A percentile compares a stretch with the other conserved stretches of the same genome.
Evolutionary conservation across 64 coral and sea anemone species (phyloP).

Genomic region (Pocillopora damicornis): DNA sequence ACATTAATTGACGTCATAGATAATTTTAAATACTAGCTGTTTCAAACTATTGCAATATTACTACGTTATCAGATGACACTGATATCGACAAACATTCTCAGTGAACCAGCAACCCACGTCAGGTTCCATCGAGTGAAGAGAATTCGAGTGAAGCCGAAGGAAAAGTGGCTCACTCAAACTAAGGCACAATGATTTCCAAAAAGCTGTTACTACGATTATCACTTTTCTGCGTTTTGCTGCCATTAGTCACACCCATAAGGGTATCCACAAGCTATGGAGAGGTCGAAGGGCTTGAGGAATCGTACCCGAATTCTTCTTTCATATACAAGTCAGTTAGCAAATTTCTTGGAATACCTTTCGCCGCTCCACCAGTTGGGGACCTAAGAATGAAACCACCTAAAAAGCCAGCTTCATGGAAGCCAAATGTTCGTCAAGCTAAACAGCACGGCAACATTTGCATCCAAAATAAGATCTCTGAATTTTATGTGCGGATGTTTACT

Average conservation of each 20-base stretch:
- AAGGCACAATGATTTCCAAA: neutral
- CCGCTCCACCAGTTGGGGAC: constrained; percentile 48
- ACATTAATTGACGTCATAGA: too few species aligned
- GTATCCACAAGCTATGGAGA: constrained; percentile 31
- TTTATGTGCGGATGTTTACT: constrained; percentile 3
- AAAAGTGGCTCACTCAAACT: neutral
- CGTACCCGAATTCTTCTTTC: neutral
- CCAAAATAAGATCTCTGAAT: neutral
- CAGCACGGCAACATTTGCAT: constrained; percentile 35
- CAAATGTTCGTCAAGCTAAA: neutral
- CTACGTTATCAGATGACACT: too few species aligned
- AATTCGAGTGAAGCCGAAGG: neutral
- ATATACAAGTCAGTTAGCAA: constrained; percentile 19
- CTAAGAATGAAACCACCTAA: constrained; percentile 22
- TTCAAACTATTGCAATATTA: too few species aligned
- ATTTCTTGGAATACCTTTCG: constrained; percentile 47
- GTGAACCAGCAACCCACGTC: neutral
- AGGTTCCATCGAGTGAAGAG: too few species aligned
- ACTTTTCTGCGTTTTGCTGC: neutral
- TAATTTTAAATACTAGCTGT: too few species aligned
- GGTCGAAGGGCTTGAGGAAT: neutral
- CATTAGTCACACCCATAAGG: neutral
- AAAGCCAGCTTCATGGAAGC: constrained; percentile 7
- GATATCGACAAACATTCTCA: too few species aligned
- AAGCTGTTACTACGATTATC: neutral